Base-by-base conservation (phyloP, 2,113 vertebrate species). In the Notothenia coriiceps region DNA sequence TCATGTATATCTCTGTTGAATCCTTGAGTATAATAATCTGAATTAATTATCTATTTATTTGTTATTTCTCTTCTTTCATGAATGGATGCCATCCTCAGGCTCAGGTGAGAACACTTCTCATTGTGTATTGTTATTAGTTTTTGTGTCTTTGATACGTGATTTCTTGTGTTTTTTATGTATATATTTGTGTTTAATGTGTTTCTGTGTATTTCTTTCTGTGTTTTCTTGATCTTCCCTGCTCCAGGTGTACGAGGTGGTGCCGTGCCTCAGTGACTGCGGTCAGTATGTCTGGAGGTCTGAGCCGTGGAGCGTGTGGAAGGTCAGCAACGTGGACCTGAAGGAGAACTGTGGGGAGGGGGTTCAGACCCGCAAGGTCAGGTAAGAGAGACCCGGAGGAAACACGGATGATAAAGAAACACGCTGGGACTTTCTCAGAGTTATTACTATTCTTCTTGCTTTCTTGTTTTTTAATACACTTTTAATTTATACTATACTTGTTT, bases 281-380 rank as follows among this genome's bases (percentile, higher is more conserved):
- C 98, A 99, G 89, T 98, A 98, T 1, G 74, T 98, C 0, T 99
- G 98, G 96, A 91, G 98, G 77, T 94, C 96, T 3, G 98, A 99
- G 62, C 96, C 97, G 0, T 99, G 98, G 98, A 98, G 98, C 0
- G 84, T 98, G 33, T 99, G 98, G 96, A 99, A 98, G 82, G 97
- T 99, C 89, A 98, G 96, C 75, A 97, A 95, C 0, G 97, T 98
- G 74, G 95, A 98, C 85, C 94, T 96, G 57, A 96, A 95, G 77
- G 96, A 97, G 57, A 99, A 99, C 94, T 99, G 98, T 52, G 98
- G 98, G 62, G 97, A 98, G 90, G 98, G 98, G 0, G 97, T 99
- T 56, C 97, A 99, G 74, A 99, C 98, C 5, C 94, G 98, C 22
- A 99, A 99, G 96, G 97, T 99, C 86, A 96, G 97, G 98, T 99